phyloP scores from a whole-genome alignment of 2,888 invertebrate species.

The Mystacides longicornis region DNA sequence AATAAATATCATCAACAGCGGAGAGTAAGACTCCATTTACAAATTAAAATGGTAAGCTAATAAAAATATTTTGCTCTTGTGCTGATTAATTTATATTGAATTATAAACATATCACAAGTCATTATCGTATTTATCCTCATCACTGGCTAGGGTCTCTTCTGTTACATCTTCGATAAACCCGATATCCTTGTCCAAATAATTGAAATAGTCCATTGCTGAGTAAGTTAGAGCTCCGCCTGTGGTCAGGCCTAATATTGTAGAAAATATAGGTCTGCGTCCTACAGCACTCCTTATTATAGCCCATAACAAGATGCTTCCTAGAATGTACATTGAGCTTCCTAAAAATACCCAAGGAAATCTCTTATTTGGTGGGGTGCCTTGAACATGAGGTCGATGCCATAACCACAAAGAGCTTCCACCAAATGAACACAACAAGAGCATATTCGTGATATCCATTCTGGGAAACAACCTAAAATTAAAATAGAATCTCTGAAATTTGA shows the following conservation, averaged over 20 bases:
- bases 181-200: slow-evolving; percentile 53
- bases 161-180: slow-evolving; percentile 39
- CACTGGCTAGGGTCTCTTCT: slow-evolving; percentile 42
- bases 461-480: slow-evolving; percentile 58
- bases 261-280: slow-evolving; percentile 59
- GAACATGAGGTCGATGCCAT: slow-evolving; percentile 71
- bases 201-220: slow-evolving; percentile 56
- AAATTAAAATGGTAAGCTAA: too few species aligned
- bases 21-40: too few species aligned
- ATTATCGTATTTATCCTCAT: slow-evolving; percentile 49
- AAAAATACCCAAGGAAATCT: slow-evolving; percentile 65
- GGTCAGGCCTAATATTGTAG: slow-evolving; percentile 61
- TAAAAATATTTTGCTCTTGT: too few species aligned
- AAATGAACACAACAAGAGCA: slow-evolving; percentile 71
- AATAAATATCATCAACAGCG: too few species aligned
- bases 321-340: slow-evolving; percentile 75
- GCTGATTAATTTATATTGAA: neutral
- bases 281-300: slow-evolving; percentile 76
- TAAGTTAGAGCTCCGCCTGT: slow-evolving; percentile 60
- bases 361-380: slow-evolving; percentile 52
- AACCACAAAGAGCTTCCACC: slow-evolving; percentile 78
- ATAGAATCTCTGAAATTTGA: too few species aligned
- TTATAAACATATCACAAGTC: slow-evolving; percentile 10
- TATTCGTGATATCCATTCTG: slow-evolving; percentile 70
- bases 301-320: slow-evolving; percentile 85